phyloP scores from a whole-genome alignment of 2,888 invertebrate genomes.

The Silvanus unidentatus region DNA sequence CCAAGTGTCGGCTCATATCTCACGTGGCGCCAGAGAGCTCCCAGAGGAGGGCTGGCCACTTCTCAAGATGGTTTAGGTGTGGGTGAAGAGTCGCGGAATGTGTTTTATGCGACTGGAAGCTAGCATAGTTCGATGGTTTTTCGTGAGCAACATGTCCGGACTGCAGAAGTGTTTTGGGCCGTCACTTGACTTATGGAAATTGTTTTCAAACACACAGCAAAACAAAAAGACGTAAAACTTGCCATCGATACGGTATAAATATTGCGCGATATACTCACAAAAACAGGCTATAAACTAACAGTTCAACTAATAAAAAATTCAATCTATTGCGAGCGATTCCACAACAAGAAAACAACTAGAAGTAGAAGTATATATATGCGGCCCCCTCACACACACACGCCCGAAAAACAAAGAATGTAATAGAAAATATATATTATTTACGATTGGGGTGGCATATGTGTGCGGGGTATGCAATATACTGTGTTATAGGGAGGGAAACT shows the following conservation, averaged over 20 bases:
- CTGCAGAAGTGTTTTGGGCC: too few species aligned
- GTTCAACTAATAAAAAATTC: conserved; percentile 1
- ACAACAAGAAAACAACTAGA: neutral
- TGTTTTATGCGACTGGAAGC: conserved; percentile 26
- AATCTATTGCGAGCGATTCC: too few species aligned
- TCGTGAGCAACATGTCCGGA: too few species aligned
- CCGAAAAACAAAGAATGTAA: conserved; percentile 13
- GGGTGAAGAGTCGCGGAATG: conserved; percentile 26
- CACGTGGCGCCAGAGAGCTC: conserved; percentile 36
- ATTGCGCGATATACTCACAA: neutral
- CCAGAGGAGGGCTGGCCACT: conserved; percentile 27
- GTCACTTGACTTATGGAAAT: too few species aligned
- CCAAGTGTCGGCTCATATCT: conserved; percentile 33
- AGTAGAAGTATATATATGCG: too few species aligned
- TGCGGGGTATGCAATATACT: conserved; percentile 21
- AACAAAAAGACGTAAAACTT: too few species aligned
- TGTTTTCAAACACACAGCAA: too few species aligned
- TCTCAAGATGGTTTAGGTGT: conserved; percentile 29
- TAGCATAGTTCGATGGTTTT: conserved; percentile 12
- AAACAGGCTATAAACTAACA: neutral
- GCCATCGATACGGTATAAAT: too few species aligned
- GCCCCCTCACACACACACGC: neutral
- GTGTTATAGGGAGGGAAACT: conserved; percentile 20
- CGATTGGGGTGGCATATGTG: conserved; percentile 13
- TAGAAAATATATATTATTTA: conserved; percentile 21